These are phyloP conservation scores for Notamacropus eugenii DNA, from an alignment of 2,797 vertebrate genomes.

Conservation along the genomic window DNA sequence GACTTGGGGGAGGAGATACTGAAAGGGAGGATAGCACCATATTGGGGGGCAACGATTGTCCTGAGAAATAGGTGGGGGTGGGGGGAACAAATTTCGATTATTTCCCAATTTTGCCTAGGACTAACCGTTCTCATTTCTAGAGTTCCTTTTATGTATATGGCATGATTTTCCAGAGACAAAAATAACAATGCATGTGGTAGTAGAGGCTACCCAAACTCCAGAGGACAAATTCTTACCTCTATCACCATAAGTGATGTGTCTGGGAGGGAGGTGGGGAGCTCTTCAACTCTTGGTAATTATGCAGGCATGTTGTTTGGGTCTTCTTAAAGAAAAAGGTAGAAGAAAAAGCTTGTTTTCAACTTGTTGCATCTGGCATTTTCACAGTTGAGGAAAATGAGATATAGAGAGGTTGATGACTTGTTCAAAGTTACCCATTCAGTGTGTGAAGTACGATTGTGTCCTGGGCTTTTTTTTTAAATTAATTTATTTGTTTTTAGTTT, in stretches of 20 bases:
- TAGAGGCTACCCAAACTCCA: neutral
- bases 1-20: neutral
- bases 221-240: neutral
- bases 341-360: neutral
- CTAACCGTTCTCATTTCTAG: neutral
- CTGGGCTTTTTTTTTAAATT: neutral
- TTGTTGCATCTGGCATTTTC: neutral
- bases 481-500: no score
- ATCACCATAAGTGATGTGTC: neutral
- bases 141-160: neutral
- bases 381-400: neutral
- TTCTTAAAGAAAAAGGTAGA: neutral
- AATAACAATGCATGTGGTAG: neutral
- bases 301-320: neutral
- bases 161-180: neutral
- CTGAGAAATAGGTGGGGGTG: neutral
- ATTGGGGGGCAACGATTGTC: neutral
- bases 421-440: neutral
- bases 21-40: neutral
- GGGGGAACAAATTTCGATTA: neutral
- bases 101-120: neutral
- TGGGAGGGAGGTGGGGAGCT: neutral
- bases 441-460: neutral
- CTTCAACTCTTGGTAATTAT: neutral
- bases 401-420: neutral